Evolutionary conservation across 2,888 invertebrate genomes (phyloP).

Genomic region (Sesia bembeciformis): DNA sequence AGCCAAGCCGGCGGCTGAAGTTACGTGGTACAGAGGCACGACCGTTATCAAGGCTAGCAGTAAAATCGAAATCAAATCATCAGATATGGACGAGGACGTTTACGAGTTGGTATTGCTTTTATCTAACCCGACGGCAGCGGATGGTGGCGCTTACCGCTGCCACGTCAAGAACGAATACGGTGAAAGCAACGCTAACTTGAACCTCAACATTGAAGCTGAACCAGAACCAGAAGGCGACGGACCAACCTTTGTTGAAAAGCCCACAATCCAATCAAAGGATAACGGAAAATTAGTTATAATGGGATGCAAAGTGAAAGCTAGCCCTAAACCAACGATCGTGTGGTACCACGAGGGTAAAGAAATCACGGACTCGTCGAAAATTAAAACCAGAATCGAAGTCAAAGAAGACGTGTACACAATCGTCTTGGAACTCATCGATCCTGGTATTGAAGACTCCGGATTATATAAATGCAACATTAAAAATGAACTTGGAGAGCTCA

Average conservation of each 20-base stretch:
- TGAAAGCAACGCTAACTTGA: conserved; percentile 96
- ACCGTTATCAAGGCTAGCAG: conserved; percentile 88
- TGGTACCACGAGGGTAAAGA: conserved; percentile 73
- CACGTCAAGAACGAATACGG: conserved; percentile 96
- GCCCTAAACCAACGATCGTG: conserved; percentile 64
- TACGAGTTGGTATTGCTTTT: conserved; percentile 86
- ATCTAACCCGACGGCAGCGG: conserved; percentile 68
- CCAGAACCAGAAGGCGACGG: conserved; percentile 95
- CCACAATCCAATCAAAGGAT: conserved; percentile 86
- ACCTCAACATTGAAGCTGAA: conserved; percentile 97
- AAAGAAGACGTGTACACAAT: conserved; percentile 89
- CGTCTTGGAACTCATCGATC: conserved; percentile 89
- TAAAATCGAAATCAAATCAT: conserved; percentile 87
- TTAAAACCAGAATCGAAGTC: conserved; percentile 85
- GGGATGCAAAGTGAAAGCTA: conserved; percentile 70
- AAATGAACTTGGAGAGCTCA: conserved; percentile 95
- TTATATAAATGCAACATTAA: conserved; percentile 98
- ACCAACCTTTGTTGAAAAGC: conserved; percentile 95
- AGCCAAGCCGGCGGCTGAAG: conserved; percentile 94
- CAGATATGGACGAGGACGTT: conserved; percentile 85
- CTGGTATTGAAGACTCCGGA: conserved; percentile 96
- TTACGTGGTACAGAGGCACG: conserved; percentile 96
- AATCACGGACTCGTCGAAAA: conserved; percentile 87
- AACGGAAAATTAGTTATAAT: conserved; percentile 67
- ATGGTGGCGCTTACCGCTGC: conserved; percentile 82